Base-by-base conservation (phyloP, 2,113 vertebrate species). In the Sturnus vulgaris region DNA sequence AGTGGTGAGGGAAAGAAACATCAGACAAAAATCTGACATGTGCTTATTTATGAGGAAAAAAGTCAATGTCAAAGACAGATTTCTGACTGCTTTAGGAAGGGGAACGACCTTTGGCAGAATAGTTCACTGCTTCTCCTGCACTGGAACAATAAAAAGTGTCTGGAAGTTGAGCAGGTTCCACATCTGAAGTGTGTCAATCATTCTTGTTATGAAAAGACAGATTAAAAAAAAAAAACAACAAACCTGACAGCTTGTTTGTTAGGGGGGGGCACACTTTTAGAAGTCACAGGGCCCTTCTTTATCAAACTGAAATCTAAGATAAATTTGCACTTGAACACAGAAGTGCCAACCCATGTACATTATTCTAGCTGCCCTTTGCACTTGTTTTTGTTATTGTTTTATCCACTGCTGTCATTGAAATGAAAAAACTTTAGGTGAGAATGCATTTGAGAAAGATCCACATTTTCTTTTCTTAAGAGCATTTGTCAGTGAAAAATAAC, bases 181-280 rank as follows among this genome's bases (percentile, higher is more conserved):
- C 63, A 92, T 94, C 92, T 92, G 94, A 97, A 93, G 66, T 12
- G 55, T 94, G 95, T 92, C 98, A 97, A 27, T 97, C 96, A 97
- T 76, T 61, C 49, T 61, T 64, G 53, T 75, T 90, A 53, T 90
- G 94, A 95, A 84, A 91, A 95, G 90, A 75, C 31, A 92, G 37
- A 56, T 84, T 60, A 19, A 37, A 60, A 61, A 69, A 28, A 28
- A 11, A 60, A 61, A 69, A 28, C 17, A 11, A 5, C 10, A 59
- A 40, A 4, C 13, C 6, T 69, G 49, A 92, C 96, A 97, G 12
- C 56, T 83, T 82, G 16, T 89, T 93, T 96, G 78, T 82, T 81
- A 63, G 42, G 49, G 1, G 49, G 0, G 15, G 73, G 21, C 39
- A 37, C 15, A 52, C 22, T 75, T 93, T 28, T 15, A 47, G 79